phyloP scores from a whole-genome alignment of 2,797 vertebrate genomes.

The Balearica regulorum region DNA sequence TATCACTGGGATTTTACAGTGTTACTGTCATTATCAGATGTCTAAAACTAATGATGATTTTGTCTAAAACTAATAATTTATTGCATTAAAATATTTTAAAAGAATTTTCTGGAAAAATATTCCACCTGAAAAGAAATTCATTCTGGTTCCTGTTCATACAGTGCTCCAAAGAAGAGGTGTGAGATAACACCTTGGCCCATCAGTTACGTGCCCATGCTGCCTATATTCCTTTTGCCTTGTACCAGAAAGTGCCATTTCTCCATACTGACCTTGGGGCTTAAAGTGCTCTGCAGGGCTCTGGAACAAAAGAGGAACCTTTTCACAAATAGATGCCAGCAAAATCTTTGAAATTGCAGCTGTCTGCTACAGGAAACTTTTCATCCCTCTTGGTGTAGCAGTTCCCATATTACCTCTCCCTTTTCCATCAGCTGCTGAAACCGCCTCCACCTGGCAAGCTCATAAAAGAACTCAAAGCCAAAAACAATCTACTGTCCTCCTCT shows the following conservation, averaged over 20 bases:
- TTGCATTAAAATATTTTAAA: background rate
- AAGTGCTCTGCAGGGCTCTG: background rate
- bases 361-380: background rate
- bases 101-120: background rate
- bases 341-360: background rate
- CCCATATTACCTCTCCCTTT: background rate
- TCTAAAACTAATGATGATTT: background rate
- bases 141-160: background rate
- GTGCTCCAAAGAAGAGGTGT: background rate
- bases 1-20: background rate
- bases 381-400: background rate
- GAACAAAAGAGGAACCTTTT: background rate
- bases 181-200: background rate
- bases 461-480: background rate
- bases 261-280: background rate
- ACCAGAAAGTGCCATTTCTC: background rate
- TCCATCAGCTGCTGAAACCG: background rate
- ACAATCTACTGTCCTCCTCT: background rate
- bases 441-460: background rate
- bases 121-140: slow-evolving; percentile 9
- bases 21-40: background rate
- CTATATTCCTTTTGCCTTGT: background rate
- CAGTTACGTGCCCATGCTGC: rapidly evolving
- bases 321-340: background rate
- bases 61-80: background rate